These are phyloP conservation scores for Drosophila leontia DNA, from an alignment of 1,140 invertebrate genomes.

Conservation along the genomic window DNA sequence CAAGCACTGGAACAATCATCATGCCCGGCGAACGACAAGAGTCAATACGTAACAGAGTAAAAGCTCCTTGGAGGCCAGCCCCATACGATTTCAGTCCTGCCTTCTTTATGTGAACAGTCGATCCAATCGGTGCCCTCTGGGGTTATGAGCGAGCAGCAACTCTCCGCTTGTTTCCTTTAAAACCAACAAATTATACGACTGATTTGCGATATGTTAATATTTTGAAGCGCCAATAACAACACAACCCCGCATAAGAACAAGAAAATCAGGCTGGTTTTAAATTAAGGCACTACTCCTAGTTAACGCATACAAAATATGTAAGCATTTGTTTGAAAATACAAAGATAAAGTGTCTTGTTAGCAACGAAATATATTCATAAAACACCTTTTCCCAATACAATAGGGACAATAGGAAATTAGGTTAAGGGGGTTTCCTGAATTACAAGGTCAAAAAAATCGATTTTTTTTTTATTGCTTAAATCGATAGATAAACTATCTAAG, in stretches of 20 bases:
- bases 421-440: too few relatives aligned
- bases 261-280: not conserved
- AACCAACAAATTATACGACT: not conserved
- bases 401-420: not conserved
- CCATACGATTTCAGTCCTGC: not conserved
- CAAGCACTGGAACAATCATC: constrained; percentile 32
- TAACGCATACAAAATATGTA: not conserved
- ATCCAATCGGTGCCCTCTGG: not conserved
- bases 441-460: too few relatives aligned
- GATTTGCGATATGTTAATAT: not conserved
- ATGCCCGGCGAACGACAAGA: not conserved
- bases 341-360: too few relatives aligned
- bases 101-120: not conserved
- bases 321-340: too few relatives aligned
- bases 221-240: not conserved
- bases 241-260: not conserved
- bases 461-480: too few relatives aligned
- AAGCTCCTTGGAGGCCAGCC: not conserved
- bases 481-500: too few relatives aligned
- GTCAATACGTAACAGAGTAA: constrained; percentile 10
- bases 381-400: too few relatives aligned
- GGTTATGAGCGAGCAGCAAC: not conserved
- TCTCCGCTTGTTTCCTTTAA: not conserved
- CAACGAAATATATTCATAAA: too few relatives aligned
- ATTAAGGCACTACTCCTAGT: too few relatives aligned